Base-by-base conservation (phyloP, 2,888 invertebrate genomes). In the Strigamia maritima region DNA sequence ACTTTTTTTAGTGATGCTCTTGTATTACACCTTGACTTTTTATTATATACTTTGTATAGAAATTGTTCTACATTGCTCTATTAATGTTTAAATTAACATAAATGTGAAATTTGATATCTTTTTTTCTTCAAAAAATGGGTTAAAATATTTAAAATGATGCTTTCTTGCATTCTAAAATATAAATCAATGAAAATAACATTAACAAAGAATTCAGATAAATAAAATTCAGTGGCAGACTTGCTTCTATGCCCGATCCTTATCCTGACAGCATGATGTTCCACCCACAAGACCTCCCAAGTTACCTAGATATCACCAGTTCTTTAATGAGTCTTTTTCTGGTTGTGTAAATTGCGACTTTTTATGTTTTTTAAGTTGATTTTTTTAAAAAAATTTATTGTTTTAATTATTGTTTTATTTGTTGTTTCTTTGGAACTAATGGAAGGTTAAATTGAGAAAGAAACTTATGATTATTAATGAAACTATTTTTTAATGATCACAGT, bases 221-320 rank as follows among this genome's bases (percentile, higher is more conserved):
- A 19, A 19, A 24, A 60, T 60, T 24, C 60, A 60, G 60, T 60
- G 60, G 60, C 60, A 60, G 60, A n/a, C 60, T 19, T 60, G 60
- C 60, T 19, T 19, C 19, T 19, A 22, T 16, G 6, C 31, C 60
- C 2, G 60, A 60, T 60, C 60, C 24, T 60, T 60, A 60, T 60
- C 60, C 4, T 60, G 60, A 19, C 60, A 60, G 60, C 60, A 24
- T 60, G 60, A 24, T 8, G 60, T 60, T 19, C 60, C 60, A 60
- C 60, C 60, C 60, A 60, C 60, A 60, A 60, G 60, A 60, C 60
- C 60, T 60, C 60, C 60, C 60, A 60, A 60, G 60, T 40, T 10
- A 14, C 16, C 40, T 2, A 10, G 16, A 16, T 2, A 40, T 40
- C 40, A 40, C 3, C 14, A 40, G 40, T 40, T 14, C 6, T 40